A percentile compares a stretch with the other conserved stretches of the same genome.
phyloP scores from a whole-genome alignment of 2,888 invertebrate species.

The Empis stercorea region DNA sequence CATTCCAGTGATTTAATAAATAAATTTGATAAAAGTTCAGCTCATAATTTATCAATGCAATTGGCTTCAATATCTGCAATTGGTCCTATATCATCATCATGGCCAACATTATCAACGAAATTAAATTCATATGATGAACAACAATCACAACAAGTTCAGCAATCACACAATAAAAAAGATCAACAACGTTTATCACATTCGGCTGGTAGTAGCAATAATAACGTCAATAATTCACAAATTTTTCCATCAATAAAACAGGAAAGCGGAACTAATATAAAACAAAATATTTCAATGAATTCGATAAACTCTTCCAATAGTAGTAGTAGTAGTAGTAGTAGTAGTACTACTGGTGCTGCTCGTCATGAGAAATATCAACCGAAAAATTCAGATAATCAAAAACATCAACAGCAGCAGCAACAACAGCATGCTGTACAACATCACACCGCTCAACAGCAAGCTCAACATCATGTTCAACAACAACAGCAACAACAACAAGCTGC shows the following conservation, averaged over 20 bases:
- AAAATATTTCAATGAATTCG: slow-evolving; percentile 15
- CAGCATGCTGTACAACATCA: background rate
- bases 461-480: background rate
- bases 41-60: background rate
- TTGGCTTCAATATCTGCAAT: background rate
- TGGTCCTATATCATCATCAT: background rate
- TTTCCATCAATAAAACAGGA: slow-evolving; percentile 10
- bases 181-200: slow-evolving; percentile 17
- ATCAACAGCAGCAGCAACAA: background rate
- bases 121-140: slow-evolving; percentile 9
- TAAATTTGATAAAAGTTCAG: too few relatives aligned
- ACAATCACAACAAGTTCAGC: slow-evolving; percentile 2
- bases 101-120: slow-evolving; percentile 4
- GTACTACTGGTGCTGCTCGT: background rate
- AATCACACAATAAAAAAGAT: slow-evolving; percentile 1
- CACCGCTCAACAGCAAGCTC: background rate
- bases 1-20: background rate
- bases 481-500: slow-evolving; percentile 14
- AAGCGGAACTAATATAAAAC: slow-evolving; percentile 16
- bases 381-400: slow-evolving; percentile 4
- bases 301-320: too few relatives aligned
- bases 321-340: background rate
- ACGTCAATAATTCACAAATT: slow-evolving; percentile 14
- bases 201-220: slow-evolving; percentile 26
- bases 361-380: slow-evolving; percentile 12